Evolutionary conservation across 2,888 invertebrate genomes (phyloP).

Genomic region (Litoditis marina): DNA sequence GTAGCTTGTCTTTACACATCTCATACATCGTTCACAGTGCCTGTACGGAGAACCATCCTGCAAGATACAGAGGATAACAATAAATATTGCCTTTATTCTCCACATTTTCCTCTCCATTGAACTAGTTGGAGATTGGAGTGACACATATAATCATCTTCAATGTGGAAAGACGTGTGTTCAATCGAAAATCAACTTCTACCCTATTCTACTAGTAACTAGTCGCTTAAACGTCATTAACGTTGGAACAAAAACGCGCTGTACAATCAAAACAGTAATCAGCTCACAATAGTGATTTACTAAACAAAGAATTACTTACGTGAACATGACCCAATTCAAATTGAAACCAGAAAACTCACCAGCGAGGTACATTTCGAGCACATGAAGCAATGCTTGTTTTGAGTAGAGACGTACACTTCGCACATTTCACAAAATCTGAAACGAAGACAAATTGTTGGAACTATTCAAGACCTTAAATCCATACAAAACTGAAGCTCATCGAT

Average conservation of each 20-base stretch:
- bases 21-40: constrained; percentile 49
- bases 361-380: constrained; percentile 51
- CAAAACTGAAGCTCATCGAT: too few relatives aligned
- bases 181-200: too few relatives aligned
- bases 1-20: constrained; percentile 51
- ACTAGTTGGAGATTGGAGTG: too few relatives aligned
- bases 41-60: constrained; percentile 37
- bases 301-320: neutral
- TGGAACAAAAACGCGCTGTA: too few relatives aligned
- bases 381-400: constrained; percentile 49
- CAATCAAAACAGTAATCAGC: neutral
- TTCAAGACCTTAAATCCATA: too few relatives aligned
- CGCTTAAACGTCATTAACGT: too few relatives aligned
- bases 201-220: too few relatives aligned
- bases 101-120: too few relatives aligned
- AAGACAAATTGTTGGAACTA: neutral
- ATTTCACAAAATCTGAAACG: constrained; percentile 43
- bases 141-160: too few relatives aligned
- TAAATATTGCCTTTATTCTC: too few relatives aligned
- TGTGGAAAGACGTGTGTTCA: too few relatives aligned
- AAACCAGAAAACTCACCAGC: constrained; percentile 19
- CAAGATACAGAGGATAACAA: neutral
- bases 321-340: neutral
- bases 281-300: neutral
- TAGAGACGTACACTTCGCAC: constrained; percentile 47